A percentile compares a stretch with the other conserved stretches of the same genome.
phyloP scores from a whole-genome alignment of 2,888 invertebrate species.

The Trichacis sp. region DNA sequence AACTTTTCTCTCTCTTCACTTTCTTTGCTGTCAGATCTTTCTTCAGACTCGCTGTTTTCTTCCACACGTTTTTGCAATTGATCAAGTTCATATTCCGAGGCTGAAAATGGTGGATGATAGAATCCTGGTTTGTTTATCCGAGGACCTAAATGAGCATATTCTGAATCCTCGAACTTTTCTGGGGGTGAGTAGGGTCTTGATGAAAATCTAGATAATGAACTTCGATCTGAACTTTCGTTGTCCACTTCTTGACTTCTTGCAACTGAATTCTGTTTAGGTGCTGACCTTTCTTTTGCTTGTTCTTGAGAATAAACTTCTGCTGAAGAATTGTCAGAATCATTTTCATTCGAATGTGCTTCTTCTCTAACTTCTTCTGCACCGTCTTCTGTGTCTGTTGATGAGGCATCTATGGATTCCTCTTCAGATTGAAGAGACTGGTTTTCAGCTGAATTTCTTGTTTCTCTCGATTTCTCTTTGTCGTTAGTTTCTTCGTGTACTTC shows the following conservation, averaged over 20 bases:
- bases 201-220: constrained; percentile 51
- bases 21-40: constrained; percentile 36
- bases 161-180: constrained; percentile 58
- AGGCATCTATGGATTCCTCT: constrained; percentile 42
- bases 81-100: constrained; percentile 40
- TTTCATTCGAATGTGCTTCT: constrained; percentile 22
- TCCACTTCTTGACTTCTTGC: constrained; percentile 21
- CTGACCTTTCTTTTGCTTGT: constrained; percentile 25
- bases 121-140: constrained; percentile 60
- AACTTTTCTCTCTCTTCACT: constrained; percentile 46
- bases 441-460: not conserved
- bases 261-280: constrained; percentile 15
- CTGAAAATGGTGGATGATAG: constrained; percentile 56
- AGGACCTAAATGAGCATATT: constrained; percentile 56
- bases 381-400: constrained; percentile 12
- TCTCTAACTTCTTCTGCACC: constrained; percentile 20
- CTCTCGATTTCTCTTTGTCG: constrained; percentile 21
- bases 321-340: constrained; percentile 7
- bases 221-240: constrained; percentile 37
- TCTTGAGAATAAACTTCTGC: constrained; percentile 9
- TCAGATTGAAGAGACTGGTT: constrained; percentile 25
- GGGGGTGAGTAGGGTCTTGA: constrained; percentile 57
- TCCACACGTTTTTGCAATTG: constrained; percentile 28
- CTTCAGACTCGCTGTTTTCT: constrained; percentile 17
- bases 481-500: constrained; percentile 45